Percentiles rank a stretch among this genome's conserved stretches.
These are phyloP conservation scores for Antheraea mylitta DNA, from an alignment of 1,140 invertebrate species.

Conservation along the genomic window DNA sequence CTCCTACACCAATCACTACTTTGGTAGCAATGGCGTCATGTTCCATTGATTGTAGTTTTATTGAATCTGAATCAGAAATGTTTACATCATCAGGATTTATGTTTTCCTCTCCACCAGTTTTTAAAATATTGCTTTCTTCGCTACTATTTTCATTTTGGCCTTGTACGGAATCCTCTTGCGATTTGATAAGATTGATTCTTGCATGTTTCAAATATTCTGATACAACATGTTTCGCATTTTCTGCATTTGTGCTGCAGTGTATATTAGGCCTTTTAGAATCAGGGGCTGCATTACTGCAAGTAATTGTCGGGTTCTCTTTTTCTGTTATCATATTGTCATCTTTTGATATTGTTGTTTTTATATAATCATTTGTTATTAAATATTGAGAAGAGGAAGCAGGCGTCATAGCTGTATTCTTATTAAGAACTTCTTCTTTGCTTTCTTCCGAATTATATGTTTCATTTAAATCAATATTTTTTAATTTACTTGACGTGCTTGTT, in stretches of 20 bases:
- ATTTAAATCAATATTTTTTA: constrained; percentile 52
- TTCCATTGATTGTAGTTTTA: constrained; percentile 49
- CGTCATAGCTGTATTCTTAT: constrained; percentile 24
- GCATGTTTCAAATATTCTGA: constrained; percentile 82
- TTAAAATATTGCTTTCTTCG: constrained; percentile 54
- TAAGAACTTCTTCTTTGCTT: constrained; percentile 17
- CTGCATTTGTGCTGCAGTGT: constrained; percentile 41
- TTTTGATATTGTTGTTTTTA: constrained; percentile 1
- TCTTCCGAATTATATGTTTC: constrained; percentile 36
- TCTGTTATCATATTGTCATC: constrained; percentile 16
- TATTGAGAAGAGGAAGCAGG: constrained; percentile 23
- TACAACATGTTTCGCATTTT: constrained; percentile 81
- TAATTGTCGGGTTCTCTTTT: constrained; percentile 31
- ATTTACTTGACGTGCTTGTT: constrained; percentile 52
- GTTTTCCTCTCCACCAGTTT: constrained; percentile 48
- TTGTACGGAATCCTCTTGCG: constrained; percentile 51
- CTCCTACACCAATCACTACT: constrained; percentile 76
- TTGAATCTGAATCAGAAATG: constrained; percentile 43
- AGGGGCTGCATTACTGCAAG: neutral
- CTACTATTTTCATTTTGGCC: constrained; percentile 46
- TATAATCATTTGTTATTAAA: constrained; percentile 27
- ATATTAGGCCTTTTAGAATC: constrained; percentile 7
- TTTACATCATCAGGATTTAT: constrained; percentile 45
- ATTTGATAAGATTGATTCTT: constrained; percentile 77
- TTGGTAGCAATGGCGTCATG: constrained; percentile 72